phyloP scores from a whole-genome alignment of 1,140 invertebrate species.

The Euwallacea similis region DNA sequence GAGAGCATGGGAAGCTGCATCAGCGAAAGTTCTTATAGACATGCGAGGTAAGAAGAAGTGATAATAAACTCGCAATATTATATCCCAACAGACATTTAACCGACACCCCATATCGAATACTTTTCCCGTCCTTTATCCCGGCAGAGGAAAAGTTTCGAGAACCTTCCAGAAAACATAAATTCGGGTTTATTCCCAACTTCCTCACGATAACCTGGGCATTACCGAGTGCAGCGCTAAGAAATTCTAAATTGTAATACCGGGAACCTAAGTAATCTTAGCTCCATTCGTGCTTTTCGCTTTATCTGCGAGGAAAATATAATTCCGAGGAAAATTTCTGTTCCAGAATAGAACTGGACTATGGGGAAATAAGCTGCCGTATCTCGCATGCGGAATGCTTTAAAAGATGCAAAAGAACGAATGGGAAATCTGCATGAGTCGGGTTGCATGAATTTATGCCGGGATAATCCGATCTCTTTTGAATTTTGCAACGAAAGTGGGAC shows the following conservation, averaged over 20 bases:
- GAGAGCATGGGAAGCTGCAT: no score
- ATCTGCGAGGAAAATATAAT: slow-evolving; percentile 46
- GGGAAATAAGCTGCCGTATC: slow-evolving; percentile 48
- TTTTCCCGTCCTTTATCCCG: slow-evolving; percentile 17
- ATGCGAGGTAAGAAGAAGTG: no score
- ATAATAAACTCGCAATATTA: neutral
- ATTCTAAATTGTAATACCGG: slow-evolving; percentile 38
- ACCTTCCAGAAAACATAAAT: slow-evolving; percentile 39
- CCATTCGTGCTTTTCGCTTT: slow-evolving; percentile 43
- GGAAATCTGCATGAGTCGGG: slow-evolving; percentile 50
- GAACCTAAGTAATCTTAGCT: slow-evolving; percentile 38
- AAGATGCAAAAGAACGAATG: slow-evolving; percentile 50
- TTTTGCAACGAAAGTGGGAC: slow-evolving; percentile 18
- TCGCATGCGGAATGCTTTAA: slow-evolving; percentile 46
- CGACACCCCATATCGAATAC: neutral
- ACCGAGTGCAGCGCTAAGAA: slow-evolving; percentile 33
- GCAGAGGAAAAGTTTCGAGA: slow-evolving; percentile 20
- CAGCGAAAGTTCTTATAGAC: no score
- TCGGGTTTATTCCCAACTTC: slow-evolving; percentile 42
- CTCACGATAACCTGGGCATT: slow-evolving; percentile 43
- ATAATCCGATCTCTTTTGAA: slow-evolving; percentile 34
- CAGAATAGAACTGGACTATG: slow-evolving; percentile 48
- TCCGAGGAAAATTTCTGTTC: slow-evolving; percentile 45
- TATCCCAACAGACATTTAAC: neutral
- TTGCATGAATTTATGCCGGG: slow-evolving; percentile 49